Conservation (phyloP, 2,797 vertebrate genomes). For the Ciconia nigra region DNA sequence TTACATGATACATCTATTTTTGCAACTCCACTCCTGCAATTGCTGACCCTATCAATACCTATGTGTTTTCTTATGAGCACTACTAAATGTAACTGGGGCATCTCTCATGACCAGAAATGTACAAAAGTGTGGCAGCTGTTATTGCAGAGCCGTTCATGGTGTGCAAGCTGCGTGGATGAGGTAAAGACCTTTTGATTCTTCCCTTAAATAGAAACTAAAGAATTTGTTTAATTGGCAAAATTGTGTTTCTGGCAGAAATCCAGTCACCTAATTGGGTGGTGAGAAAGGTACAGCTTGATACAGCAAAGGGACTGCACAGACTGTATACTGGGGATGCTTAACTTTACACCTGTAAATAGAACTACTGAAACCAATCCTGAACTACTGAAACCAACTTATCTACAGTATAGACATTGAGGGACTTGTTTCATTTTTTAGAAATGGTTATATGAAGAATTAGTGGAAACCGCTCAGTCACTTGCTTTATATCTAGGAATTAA, state of each 20-base stretch:
- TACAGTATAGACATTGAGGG: neutral
- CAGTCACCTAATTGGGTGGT: neutral
- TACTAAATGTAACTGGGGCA: neutral
- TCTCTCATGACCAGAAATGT: neutral
- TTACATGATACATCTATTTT: neutral
- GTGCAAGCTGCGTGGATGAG: neutral
- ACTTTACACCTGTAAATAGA: neutral
- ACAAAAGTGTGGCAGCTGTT: neutral
- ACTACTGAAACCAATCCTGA: neutral
- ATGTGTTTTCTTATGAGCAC: neutral
- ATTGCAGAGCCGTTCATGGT: neutral
- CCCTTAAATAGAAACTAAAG: neutral
- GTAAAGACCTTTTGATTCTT: neutral
- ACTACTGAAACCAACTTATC: neutral
- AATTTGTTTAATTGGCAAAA: neutral
- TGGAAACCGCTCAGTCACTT: neutral
- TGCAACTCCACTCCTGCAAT: neutral
- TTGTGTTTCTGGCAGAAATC: neutral
- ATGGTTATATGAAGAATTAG: neutral
- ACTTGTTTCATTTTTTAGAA: neutral
- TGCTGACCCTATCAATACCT: neutral
- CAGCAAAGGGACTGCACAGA: neutral
- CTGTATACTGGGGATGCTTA: neutral
- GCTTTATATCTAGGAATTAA: neutral
- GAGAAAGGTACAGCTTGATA: neutral